Base-by-base conservation (phyloP, 1,140 invertebrate species). In the Nylanderia fulva region DNA sequence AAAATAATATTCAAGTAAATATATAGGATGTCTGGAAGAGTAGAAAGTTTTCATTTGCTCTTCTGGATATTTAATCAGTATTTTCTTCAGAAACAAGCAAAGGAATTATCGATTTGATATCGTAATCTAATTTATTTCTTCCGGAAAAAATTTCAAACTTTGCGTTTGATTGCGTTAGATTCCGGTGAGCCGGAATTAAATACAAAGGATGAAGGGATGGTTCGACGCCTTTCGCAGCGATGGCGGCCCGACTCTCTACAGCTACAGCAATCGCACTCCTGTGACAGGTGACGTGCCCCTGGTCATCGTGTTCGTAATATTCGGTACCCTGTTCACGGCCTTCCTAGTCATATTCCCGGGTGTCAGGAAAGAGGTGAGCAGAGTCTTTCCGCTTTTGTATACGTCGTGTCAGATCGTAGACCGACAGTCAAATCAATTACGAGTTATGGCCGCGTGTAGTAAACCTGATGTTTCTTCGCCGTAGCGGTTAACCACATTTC, bases 271-370 rank as follows among this genome's bases (percentile, higher is more conserved):
- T 95, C 96, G 98, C 85, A 99, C 98, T 13, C 97, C 98, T 6
- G 98, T 99, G 87, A 98, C 97, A 15, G 98, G 98, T 2, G 99
- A 99, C 94, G 96, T 98, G 36, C 96, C 97, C 29, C 96, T 97
- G 84, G 97, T 99, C 88, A 97, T 97, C 56, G 96, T 99, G 71
- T 97, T 98, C 72, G 96, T 99, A 60, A 96, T 98, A 60, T 99
- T 99, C 93, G 96, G 97, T 90, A 99, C 98, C 74, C 95, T 99
- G 83, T 99, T 98, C 94, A 95, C 98, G 63, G 98, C 98, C 39
- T 98, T 99, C 94, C 96, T 99, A 84, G 97, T 99, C 90, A 97
- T 99, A 88, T 98, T 99, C 94, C 98, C 98, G 54, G 99, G 98
- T 80, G 98, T 99, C 88, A 96, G 98, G 86, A 99, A 98, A 95